Conservation (phyloP, 2,797 vertebrate genomes). For the Arrhamphus sclerolepis region DNA sequence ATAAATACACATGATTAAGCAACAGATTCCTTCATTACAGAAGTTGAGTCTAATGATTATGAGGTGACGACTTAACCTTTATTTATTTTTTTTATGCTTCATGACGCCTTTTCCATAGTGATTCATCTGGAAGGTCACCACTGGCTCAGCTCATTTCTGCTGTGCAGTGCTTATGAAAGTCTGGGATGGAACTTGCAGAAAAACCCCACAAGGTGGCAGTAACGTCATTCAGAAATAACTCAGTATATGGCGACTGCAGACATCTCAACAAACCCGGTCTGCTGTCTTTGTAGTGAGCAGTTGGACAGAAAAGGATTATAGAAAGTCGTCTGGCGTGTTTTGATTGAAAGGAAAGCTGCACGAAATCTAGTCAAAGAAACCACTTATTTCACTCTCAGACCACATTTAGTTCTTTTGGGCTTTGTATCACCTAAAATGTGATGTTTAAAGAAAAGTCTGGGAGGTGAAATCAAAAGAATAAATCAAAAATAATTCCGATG, state of each 20-base stretch:
- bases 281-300: not conserved
- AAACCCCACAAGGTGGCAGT: constrained; percentile 65
- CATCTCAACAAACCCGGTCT: not conserved
- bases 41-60: no score
- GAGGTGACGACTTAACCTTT: not conserved
- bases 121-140: not conserved
- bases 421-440: not conserved
- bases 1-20: no score
- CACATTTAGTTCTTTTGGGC: constrained; percentile 6
- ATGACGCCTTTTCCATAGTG: not conserved
- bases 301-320: constrained; percentile 8
- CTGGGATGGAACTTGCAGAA: constrained; percentile 16
- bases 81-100: not conserved
- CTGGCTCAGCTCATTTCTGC: constrained; percentile 9
- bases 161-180: constrained; percentile 40
- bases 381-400: not conserved
- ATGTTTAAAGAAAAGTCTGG: constrained; percentile 1
- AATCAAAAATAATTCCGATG: not conserved
- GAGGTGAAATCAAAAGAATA: no score
- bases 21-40: no score
- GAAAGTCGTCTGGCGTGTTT: not conserved
- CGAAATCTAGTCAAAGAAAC: constrained; percentile 22
- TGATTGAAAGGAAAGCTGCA: no score
- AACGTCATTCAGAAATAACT: constrained; percentile 1
- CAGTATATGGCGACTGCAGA: fast-evolving